phyloP scores from a whole-genome alignment of 2,797 vertebrate species.

The Gymnothorax javanicus region DNA sequence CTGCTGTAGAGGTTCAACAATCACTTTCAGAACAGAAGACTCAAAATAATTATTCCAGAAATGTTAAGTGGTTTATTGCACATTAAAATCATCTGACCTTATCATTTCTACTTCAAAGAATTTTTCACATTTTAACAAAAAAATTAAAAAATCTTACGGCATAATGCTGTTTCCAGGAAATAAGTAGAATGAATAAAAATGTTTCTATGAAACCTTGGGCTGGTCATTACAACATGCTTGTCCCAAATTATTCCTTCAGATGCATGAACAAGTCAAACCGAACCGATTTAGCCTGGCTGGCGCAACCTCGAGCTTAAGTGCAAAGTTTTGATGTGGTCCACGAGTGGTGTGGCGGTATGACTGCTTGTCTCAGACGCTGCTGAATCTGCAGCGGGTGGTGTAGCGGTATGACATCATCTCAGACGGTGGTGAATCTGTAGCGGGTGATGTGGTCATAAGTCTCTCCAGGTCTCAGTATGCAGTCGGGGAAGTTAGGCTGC shows the following conservation, averaged over 20 bases:
- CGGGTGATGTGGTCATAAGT: slow-evolving; percentile 82
- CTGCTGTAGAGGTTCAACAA: no score
- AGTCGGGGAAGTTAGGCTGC: slow-evolving; percentile 81
- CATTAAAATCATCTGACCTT: no score
- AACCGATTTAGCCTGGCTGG: neutral
- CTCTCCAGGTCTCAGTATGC: slow-evolving; percentile 78
- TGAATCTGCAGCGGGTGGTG: slow-evolving; percentile 70
- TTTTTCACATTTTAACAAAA: no score
- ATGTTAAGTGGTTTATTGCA: no score
- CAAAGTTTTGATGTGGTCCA: no score
- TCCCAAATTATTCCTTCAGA: neutral
- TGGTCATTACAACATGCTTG: neutral
- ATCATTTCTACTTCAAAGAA: no score
- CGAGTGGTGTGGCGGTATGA: slow-evolving; percentile 29
- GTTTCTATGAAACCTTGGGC: neutral
- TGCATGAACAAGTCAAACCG: neutral
- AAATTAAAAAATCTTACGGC: no score
- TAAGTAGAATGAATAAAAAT: neutral
- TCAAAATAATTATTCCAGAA: neutral
- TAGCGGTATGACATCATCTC: slow-evolving; percentile 25
- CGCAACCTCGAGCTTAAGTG: no score
- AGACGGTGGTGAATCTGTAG: no score
- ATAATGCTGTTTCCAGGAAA: neutral
- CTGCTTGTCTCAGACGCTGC: neutral
- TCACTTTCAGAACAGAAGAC: neutral